Conservation (phyloP, 2,888 invertebrate genomes). For the Julus scandinavius region DNA sequence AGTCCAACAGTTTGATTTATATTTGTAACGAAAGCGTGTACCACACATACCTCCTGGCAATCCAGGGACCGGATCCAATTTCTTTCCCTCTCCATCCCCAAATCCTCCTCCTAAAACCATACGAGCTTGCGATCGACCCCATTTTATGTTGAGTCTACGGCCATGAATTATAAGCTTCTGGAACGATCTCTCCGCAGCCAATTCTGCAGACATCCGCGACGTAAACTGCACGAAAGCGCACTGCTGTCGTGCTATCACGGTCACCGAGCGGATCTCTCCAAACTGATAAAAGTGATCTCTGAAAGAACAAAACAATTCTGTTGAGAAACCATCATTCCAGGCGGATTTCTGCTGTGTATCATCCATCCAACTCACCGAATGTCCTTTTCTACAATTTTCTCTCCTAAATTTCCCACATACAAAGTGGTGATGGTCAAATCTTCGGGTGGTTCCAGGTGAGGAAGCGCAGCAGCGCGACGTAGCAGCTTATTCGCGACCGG, state of each 20-base stretch:
- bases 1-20: not conserved
- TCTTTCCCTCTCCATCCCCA: constrained; percentile 59
- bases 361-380: constrained; percentile 69
- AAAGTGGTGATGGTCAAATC: constrained; percentile 96
- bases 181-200: constrained; percentile 94
- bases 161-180: constrained; percentile 89
- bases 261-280: constrained; percentile 95
- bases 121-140: constrained; percentile 95
- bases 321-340: too few relatives aligned
- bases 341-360: not conserved
- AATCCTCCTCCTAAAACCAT: constrained; percentile 65
- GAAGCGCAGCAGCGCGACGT: constrained; percentile 90
- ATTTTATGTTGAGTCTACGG: constrained; percentile 93
- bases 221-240: constrained; percentile 99
- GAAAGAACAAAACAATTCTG: constrained; percentile 40
- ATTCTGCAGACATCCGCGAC: constrained; percentile 86
- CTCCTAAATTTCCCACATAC: constrained; percentile 96
- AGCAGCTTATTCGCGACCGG: constrained; percentile 95
- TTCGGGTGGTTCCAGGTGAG: constrained; percentile 93
- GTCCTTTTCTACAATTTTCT: constrained; percentile 87
- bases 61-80: constrained; percentile 80
- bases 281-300: constrained; percentile 98
- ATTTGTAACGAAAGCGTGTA: not conserved
- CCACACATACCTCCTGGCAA: constrained; percentile 71
- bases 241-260: constrained; percentile 86